Percentiles rank a stretch among this genome's conserved stretches.
Conservation (phyloP, 2,888 invertebrate genomes). For the Aleiodes leptofemur region DNA sequence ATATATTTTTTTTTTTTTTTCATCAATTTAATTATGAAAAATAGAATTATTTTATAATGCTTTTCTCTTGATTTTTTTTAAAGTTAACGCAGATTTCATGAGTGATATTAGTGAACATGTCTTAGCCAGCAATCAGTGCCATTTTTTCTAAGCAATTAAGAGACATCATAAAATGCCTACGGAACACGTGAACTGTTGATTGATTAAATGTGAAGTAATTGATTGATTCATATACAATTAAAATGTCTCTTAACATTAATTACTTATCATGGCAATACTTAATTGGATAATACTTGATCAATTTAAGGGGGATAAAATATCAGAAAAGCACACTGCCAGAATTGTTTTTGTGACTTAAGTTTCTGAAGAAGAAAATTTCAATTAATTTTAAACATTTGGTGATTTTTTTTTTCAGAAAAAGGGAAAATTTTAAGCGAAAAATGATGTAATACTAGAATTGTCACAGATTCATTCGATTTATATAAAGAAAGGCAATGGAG, state of each 20-base stretch:
- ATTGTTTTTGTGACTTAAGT: slow-evolving; percentile 19
- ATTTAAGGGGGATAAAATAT: slow-evolving; percentile 61
- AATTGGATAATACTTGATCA: slow-evolving; percentile 37
- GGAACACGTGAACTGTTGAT: slow-evolving; percentile 47
- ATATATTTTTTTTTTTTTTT: neutral
- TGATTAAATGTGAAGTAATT: slow-evolving; percentile 51
- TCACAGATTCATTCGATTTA: too few species aligned
- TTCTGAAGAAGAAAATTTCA: too few species aligned
- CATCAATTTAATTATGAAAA: neutral
- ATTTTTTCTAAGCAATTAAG: slow-evolving; percentile 73
- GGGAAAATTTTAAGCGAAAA: too few species aligned
- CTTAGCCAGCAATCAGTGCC: slow-evolving; percentile 71
- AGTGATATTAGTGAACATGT: slow-evolving; percentile 58
- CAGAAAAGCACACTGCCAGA: slow-evolving; percentile 65
- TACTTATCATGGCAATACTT: slow-evolving; percentile 49
- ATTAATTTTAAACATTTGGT: too few species aligned
- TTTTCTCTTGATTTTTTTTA: neutral
- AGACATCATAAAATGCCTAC: slow-evolving; percentile 38
- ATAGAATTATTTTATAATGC: neutral
- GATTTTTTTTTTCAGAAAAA: too few species aligned
- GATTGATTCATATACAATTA: slow-evolving; percentile 47
- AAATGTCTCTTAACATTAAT: slow-evolving; percentile 57
- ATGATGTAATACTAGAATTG: too few species aligned
- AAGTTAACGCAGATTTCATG: neutral
- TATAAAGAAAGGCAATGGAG: too few species aligned